Percentiles rank a stretch among this genome's conserved stretches.
These are phyloP conservation scores for Stegana nigrithorax DNA, from an alignment of 2,888 invertebrate genomes.

Conservation along the genomic window DNA sequence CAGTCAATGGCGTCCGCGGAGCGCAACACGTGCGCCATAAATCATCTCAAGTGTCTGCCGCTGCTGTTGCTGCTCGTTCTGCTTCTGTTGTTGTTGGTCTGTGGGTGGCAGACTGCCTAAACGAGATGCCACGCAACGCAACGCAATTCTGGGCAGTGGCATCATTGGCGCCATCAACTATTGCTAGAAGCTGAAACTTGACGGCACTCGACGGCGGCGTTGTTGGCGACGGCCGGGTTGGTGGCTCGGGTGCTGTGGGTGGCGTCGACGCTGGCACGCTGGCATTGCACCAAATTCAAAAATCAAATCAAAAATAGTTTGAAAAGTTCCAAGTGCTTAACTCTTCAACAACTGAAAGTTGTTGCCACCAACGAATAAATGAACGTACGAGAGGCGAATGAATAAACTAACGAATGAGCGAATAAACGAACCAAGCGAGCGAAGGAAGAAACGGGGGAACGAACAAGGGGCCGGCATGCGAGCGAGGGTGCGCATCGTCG, in stretches of 20 bases:
- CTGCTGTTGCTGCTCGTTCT: too few relatives aligned
- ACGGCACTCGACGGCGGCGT: neutral
- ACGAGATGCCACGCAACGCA: neutral
- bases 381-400: neutral
- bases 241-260: too few relatives aligned
- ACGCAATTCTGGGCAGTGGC: too few relatives aligned
- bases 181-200: neutral
- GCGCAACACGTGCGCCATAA: slow-evolving; percentile 56
- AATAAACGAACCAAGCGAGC: neutral
- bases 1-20: slow-evolving; percentile 28
- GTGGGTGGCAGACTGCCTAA: too few relatives aligned
- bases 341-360: slow-evolving; percentile 37
- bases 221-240: neutral
- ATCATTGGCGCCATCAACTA: neutral
- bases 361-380: neutral
- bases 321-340: slow-evolving; percentile 56
- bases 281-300: slow-evolving; percentile 44
- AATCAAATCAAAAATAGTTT: slow-evolving; percentile 58
- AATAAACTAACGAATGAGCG: neutral
- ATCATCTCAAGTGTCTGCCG: slow-evolving; percentile 47
- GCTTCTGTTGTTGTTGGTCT: too few relatives aligned
- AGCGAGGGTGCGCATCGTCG: neutral
- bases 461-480: neutral
- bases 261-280: slow-evolving; percentile 31
- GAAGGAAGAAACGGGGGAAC: neutral